A percentile compares a stretch with the other conserved stretches of the same genome.
Conservation (phyloP, 2,113 vertebrate genomes). For the Odobenus rosmarus region DNA sequence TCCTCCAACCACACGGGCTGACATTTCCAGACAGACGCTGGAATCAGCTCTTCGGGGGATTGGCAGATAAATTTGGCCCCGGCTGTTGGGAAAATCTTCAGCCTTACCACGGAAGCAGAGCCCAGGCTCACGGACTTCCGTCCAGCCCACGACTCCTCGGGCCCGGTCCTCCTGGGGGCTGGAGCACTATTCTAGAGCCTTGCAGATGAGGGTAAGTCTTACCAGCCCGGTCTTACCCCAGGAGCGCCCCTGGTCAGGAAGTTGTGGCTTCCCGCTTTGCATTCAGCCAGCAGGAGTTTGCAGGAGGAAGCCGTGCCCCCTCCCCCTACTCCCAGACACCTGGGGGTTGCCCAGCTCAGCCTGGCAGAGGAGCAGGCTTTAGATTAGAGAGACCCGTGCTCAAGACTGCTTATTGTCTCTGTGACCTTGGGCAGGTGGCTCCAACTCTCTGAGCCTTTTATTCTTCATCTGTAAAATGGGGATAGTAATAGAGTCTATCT, state of each 20-base stretch:
- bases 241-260: not conserved
- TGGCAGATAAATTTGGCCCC: constrained; percentile 88
- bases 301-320: not conserved
- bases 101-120: constrained; percentile 58
- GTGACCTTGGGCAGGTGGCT: not conserved
- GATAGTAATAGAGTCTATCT: not conserved
- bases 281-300: not conserved
- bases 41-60: constrained; percentile 78
- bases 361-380: not conserved
- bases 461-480: constrained; percentile 2
- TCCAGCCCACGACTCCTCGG: constrained; percentile 7
- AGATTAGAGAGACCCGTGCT: not conserved
- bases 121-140: constrained; percentile 55
- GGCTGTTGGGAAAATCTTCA: constrained; percentile 82
- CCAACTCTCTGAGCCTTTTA: constrained; percentile 3
- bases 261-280: not conserved
- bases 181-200: not conserved
- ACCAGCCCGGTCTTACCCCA: not conserved
- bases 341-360: not conserved
- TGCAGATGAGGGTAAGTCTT: constrained; percentile 58
- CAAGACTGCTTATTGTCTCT: not conserved
- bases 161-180: not conserved
- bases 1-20: constrained; percentile 85
- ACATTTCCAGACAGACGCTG: constrained; percentile 86
- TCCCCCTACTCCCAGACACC: not conserved